Percentiles rank a stretch among this genome's conserved stretches.
phyloP scores from a whole-genome alignment of 2,797 vertebrate species.

The Menidia menidia region DNA sequence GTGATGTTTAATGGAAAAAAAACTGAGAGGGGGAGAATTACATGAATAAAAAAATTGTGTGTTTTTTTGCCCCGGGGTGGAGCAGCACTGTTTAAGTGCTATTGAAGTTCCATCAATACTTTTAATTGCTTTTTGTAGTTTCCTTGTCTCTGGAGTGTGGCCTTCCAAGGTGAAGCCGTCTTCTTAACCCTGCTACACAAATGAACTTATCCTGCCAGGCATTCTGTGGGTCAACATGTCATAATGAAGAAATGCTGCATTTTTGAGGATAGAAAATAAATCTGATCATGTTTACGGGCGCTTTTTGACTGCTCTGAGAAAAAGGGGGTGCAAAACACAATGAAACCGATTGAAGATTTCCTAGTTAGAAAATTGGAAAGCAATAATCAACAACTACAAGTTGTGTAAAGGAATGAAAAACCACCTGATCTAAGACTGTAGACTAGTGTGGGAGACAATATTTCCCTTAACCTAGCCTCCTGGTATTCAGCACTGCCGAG shows the following conservation, averaged over 20 bases:
- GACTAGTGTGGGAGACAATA: slow-evolving; percentile 76
- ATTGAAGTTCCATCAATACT: slow-evolving; percentile 83
- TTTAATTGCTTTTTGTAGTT: slow-evolving; percentile 82
- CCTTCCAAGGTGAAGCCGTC: slow-evolving; percentile 76
- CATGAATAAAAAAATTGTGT: slow-evolving; percentile 60
- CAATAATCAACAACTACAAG: slow-evolving; percentile 24
- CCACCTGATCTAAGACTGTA: slow-evolving; percentile 37
- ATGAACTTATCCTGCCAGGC: slow-evolving; percentile 64
- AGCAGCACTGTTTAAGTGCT: slow-evolving; percentile 78
- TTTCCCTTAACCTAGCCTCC: slow-evolving; percentile 85
- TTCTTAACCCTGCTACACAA: slow-evolving; percentile 58
- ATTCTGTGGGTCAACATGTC: slow-evolving; percentile 64
- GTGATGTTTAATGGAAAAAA: slow-evolving; percentile 15
- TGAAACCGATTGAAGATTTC: slow-evolving; percentile 10
- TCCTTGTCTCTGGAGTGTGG: slow-evolving; percentile 67
- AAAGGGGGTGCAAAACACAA: slow-evolving; percentile 3
- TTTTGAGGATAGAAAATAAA: slow-evolving; percentile 31
- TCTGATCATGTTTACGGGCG: slow-evolving; percentile 54
- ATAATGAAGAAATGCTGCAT: slow-evolving; percentile 61
- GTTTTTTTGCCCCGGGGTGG: slow-evolving; percentile 70
- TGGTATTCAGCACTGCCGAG: slow-evolving; percentile 81
- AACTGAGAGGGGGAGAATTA: slow-evolving; percentile 8
- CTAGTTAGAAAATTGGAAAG: slow-evolving; percentile 8
- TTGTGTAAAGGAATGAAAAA: slow-evolving; percentile 29
- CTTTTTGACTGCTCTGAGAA: slow-evolving; percentile 45